Evolutionary conservation across 1,140 invertebrate species (phyloP), one percentile per base, ranked within the genome.

Genomic region (Drosophila lowei): DNA sequence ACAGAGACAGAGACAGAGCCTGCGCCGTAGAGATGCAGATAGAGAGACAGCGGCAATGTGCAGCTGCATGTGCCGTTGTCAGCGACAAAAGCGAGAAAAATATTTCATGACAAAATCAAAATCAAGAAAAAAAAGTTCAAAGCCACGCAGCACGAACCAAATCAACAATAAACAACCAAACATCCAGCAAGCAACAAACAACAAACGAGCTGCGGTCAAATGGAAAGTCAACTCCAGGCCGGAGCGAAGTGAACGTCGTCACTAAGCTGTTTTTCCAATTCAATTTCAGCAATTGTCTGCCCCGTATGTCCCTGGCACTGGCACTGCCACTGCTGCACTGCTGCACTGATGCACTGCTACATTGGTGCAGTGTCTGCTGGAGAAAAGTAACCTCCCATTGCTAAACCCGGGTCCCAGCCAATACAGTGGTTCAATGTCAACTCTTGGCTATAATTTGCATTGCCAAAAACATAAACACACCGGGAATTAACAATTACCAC

Each of bases 141-240:
- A 83, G 79, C 75, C 79, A 84, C 64, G 65, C 66, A 72, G 42
- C 53, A 72, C 75, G 64, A 79, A 73, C 77, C 78, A 77, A 81
- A 64, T 62, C 50, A 54, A 79, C 55, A 68, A 77, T 57, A 78
- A 75, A 66, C 81, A 77, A 71, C 73, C 78, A 75, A 54, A 30
- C 63, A 50, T 16, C 21, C 13, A 49, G 30, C 21, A 60, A 49
- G 15, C 25, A 55, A 34, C 6, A 30, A 61, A 34, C 47, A 65
- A 60, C 66, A 61, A 75, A 60, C 81, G 61, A 62, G 83, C 78
- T 81, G 77, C 83, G 77, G 83, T 88, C 81, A 88, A 86, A 86
- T 78, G 77, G 81, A 86, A 86, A 86, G 81, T 86, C 78, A 86
- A 67, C 73, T 81, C 68, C 44, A 48, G 34, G 25, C 25, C 49